Conservation (phyloP, 2,113 vertebrate species). For the Leptodactylus fuscus region DNA sequence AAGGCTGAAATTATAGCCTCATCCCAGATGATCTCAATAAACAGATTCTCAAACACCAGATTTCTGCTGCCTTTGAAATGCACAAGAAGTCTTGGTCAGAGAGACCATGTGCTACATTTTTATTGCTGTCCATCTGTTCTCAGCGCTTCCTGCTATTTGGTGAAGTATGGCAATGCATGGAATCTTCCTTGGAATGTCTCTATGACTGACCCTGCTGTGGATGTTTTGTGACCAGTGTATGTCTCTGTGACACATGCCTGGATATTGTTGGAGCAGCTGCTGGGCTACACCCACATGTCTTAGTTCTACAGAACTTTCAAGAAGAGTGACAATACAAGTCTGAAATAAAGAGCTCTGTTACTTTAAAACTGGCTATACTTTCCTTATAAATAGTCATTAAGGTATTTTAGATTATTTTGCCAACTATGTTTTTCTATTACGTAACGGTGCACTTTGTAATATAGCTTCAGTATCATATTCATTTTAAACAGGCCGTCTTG, state of each 20-base stretch:
- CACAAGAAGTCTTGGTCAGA: constrained; percentile 28
- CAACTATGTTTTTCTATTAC: background rate
- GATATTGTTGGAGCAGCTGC: constrained; percentile 45
- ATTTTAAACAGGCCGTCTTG: too few relatives aligned
- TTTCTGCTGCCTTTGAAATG: constrained; percentile 54
- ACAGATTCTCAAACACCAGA: constrained; percentile 42
- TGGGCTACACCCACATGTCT: constrained; percentile 33
- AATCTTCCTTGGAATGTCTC: constrained; percentile 46
- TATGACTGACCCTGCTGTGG: constrained; percentile 27
- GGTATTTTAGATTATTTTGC: background rate
- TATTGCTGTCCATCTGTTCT: constrained; percentile 54
- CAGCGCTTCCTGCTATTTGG: constrained; percentile 52
- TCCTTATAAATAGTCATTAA: background rate
- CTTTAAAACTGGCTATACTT: background rate
- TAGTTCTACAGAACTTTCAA: background rate
- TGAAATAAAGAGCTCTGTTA: background rate
- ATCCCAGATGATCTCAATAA: constrained; percentile 52
- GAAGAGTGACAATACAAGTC: too few relatives aligned
- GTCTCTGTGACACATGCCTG: constrained; percentile 15
- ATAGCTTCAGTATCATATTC: too few relatives aligned
- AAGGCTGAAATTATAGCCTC: constrained; percentile 56
- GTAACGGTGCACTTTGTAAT: too few relatives aligned
- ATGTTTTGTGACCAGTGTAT: constrained; percentile 14
- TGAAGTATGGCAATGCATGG: constrained; percentile 47
- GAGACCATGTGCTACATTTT: constrained; percentile 53